These are phyloP conservation scores for Entomyzon cyanotis DNA, from an alignment of 2,113 vertebrate genomes.

Conservation along the genomic window DNA sequence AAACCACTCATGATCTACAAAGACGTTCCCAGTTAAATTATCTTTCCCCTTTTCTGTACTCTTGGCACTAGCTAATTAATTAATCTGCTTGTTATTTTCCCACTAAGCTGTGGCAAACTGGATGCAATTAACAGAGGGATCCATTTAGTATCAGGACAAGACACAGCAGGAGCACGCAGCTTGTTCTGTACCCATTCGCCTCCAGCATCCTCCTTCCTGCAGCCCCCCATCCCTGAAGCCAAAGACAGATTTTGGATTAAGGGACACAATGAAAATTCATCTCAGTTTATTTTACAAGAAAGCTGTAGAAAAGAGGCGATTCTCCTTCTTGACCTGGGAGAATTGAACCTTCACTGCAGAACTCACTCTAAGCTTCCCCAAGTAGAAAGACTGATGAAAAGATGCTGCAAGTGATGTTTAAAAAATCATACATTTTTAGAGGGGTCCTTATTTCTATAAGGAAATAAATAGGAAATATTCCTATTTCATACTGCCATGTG, in stretches of 20 bases:
- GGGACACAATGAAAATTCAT: neutral
- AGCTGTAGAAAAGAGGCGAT: neutral
- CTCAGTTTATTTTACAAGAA: constrained; percentile 51
- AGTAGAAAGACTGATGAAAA: neutral
- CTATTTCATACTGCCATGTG: neutral
- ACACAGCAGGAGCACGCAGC: neutral
- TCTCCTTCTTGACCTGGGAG: neutral
- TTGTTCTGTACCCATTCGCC: neutral
- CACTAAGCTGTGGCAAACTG: neutral
- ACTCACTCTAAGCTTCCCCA: neutral
- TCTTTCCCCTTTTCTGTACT: neutral
- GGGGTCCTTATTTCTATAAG: neutral
- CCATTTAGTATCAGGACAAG: neutral
- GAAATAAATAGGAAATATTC: too few relatives aligned
- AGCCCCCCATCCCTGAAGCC: neutral
- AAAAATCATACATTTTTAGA: neutral
- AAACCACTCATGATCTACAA: neutral
- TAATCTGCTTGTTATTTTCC: neutral
- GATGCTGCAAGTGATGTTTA: neutral
- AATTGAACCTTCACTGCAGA: neutral
- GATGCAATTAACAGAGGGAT: neutral
- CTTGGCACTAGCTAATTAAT: neutral
- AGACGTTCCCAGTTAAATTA: neutral
- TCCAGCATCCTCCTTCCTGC: neutral
- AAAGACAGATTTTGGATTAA: neutral